Percentiles rank a stretch among this genome's conserved stretches.
phyloP scores from a whole-genome alignment of 2,113 vertebrate species.

The Cricetomys ansorgei region DNA sequence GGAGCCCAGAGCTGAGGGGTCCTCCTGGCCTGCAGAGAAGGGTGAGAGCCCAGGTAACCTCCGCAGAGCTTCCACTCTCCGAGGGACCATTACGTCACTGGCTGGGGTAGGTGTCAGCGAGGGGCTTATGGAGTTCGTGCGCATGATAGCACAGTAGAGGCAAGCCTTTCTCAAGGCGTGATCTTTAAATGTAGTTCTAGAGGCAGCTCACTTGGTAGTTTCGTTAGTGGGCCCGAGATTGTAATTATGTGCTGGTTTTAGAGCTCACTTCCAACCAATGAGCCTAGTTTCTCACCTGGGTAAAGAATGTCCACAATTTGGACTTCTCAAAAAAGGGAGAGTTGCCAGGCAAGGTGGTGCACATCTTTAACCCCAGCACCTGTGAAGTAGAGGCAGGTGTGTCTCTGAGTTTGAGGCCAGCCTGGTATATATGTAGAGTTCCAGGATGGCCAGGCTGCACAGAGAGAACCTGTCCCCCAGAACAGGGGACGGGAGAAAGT shows the following conservation, averaged over 20 bases:
- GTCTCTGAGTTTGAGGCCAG: neutral
- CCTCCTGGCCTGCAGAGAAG: neutral
- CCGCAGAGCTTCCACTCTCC: neutral
- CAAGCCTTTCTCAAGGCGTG: neutral
- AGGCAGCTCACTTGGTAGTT: conserved; percentile 53
- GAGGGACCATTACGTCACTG: neutral
- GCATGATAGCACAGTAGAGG: neutral
- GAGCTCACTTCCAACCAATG: conserved; percentile 57
- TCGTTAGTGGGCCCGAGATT: conserved; percentile 61
- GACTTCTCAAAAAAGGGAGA: neutral
- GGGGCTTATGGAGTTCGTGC: neutral
- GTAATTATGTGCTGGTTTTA: conserved; percentile 49
- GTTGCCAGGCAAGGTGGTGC: neutral
- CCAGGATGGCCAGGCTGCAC: neutral
- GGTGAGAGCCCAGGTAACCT: neutral
- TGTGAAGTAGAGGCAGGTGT: neutral
- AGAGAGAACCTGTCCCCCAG: neutral
- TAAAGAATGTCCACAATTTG: conserved; percentile 48
- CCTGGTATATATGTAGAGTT: neutral
- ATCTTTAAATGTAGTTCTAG: conserved; percentile 51
- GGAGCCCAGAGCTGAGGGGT: neutral
- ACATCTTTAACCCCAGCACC: neutral
- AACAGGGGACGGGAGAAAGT: neutral
- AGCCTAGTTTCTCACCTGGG: conserved; percentile 62
- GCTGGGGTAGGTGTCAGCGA: neutral